Evolutionary conservation across 2,888 invertebrate genomes (phyloP).

Genomic region (Melanophora roralis): DNA sequence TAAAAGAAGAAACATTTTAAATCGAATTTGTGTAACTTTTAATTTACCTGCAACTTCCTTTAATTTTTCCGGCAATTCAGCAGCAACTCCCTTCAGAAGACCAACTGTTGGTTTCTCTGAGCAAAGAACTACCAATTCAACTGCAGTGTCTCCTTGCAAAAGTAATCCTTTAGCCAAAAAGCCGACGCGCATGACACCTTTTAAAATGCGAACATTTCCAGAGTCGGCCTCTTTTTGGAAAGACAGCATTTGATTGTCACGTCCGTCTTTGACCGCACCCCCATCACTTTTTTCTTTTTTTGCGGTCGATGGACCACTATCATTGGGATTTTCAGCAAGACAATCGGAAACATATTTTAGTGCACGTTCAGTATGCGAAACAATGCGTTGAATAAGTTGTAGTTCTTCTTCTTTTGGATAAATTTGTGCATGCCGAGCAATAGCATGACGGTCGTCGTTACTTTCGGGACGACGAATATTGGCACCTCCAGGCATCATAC

Average conservation of each 20-base stretch:
- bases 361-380: slow-evolving; percentile 94
- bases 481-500: slow-evolving; percentile 79
- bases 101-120: slow-evolving; percentile 94
- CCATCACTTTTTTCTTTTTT: slow-evolving; percentile 74
- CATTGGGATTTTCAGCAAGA: slow-evolving; percentile 81
- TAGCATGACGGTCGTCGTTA: slow-evolving; percentile 96
- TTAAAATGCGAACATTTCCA: slow-evolving; percentile 85
- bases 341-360: slow-evolving; percentile 96
- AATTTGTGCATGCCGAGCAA: slow-evolving; percentile 94
- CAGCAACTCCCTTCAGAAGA: slow-evolving; percentile 90
- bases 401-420: slow-evolving; percentile 95
- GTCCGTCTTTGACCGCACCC: slow-evolving; percentile 82
- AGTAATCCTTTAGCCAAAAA: slow-evolving; percentile 91
- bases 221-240: slow-evolving; percentile 83
- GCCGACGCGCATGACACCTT: slow-evolving; percentile 98
- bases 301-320: slow-evolving; percentile 65
- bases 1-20: not conserved
- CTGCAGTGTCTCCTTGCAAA: slow-evolving; percentile 91
- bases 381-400: slow-evolving; percentile 92
- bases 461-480: slow-evolving; percentile 87
- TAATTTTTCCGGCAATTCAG: slow-evolving; percentile 89
- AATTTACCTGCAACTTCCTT: slow-evolving; percentile 83
- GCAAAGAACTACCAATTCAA: slow-evolving; percentile 95
- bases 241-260: slow-evolving; percentile 88
- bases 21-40: not conserved